These are phyloP conservation scores for Oscheius sp. DNA, from an alignment of 2,888 invertebrate genomes.

Conservation along the genomic window DNA sequence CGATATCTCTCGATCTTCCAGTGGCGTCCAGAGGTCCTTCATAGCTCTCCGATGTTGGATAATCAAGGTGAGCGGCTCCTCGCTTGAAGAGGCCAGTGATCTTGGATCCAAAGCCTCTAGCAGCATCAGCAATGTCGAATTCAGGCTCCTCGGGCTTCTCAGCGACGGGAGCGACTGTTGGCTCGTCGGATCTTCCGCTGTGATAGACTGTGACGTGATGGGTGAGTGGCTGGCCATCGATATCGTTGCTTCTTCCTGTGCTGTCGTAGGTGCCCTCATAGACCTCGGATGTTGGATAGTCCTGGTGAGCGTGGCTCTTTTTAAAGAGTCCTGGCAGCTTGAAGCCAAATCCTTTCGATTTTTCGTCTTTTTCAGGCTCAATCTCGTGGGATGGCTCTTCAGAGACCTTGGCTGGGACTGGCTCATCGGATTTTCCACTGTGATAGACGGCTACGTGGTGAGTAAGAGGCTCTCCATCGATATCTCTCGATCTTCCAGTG, in stretches of 20 bases:
- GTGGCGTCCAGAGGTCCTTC: conserved; percentile 28
- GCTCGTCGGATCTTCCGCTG: conserved; percentile 8
- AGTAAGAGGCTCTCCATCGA: conserved; percentile 17
- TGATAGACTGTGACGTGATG: conserved; percentile 23
- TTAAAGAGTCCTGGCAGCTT: conserved; percentile 13
- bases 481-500: conserved; percentile 14
- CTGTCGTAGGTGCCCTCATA: conserved; percentile 11
- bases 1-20: background rate
- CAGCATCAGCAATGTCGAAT: background rate
- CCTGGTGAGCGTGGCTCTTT: conserved; percentile 14
- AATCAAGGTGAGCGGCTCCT: conserved; percentile 38
- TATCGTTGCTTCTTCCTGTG: conserved; percentile 10
- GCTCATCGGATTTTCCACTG: conserved; percentile 6
- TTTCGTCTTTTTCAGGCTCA: too few relatives aligned
- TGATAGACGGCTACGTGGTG: conserved; percentile 21
- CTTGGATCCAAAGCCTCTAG: conserved; percentile 32
- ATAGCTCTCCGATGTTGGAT: conserved; percentile 37
- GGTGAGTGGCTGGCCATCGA: conserved; percentile 19
- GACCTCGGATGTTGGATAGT: conserved; percentile 19
- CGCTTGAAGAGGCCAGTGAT: conserved; percentile 42
- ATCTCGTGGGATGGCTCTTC: too few relatives aligned
- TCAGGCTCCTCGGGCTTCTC: background rate
- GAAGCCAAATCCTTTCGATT: conserved; percentile 12
- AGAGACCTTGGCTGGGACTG: background rate
- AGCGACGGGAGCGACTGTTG: background rate